Conservation (phyloP, 2,888 invertebrate genomes). For the Chironomus riparius region DNA sequence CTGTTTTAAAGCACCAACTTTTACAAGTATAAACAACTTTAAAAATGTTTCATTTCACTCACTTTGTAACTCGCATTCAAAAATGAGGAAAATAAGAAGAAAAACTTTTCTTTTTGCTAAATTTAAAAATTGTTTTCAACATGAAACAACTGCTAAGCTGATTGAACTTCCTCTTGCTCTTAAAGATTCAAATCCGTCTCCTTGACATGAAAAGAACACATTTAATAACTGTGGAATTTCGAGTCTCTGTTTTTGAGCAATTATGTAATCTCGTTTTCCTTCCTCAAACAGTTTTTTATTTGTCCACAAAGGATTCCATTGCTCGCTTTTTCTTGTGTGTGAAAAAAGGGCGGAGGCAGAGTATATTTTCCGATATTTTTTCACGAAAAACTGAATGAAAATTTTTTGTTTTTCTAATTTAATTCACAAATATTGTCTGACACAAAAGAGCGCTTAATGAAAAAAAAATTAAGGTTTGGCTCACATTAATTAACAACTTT, state of each 20-base stretch:
- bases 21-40: background rate
- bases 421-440: background rate
- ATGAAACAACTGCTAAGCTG: too few relatives aligned
- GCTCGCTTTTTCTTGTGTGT: background rate
- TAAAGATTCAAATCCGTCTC: too few relatives aligned
- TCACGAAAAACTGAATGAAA: background rate
- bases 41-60: background rate
- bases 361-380: background rate
- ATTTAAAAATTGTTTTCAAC: background rate
- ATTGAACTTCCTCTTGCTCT: too few relatives aligned
- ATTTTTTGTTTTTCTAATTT: background rate
- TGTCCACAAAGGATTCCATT: background rate
- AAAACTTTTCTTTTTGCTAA: background rate
- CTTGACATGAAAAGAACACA: too few relatives aligned
- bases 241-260: background rate
- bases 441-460: background rate
- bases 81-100: too few relatives aligned
- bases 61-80: background rate
- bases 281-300: background rate
- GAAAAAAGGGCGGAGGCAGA: conserved; percentile 1
- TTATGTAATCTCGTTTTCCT: background rate
- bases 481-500: too few relatives aligned
- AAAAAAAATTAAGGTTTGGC: background rate
- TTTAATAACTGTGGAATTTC: too few relatives aligned
- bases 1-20: too few relatives aligned